Conservation (phyloP, 2,797 vertebrate species). For the Pangasius krempfi region DNA sequence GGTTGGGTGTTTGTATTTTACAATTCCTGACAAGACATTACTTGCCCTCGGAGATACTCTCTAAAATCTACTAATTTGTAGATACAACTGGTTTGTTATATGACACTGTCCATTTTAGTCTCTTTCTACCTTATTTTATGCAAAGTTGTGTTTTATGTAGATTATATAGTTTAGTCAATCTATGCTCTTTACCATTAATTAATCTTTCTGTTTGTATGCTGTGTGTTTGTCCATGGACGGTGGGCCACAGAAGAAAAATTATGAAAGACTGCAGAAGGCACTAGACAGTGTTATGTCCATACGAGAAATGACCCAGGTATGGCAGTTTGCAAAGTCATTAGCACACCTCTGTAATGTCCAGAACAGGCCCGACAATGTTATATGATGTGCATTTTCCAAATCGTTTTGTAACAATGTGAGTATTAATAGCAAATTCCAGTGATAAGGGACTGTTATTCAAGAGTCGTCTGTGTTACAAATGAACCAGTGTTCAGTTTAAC, state of each 20-base stretch:
- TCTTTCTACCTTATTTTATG: not conserved
- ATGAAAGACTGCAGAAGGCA: constrained; percentile 97
- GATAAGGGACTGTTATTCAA: not conserved
- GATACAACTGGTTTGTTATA: not conserved
- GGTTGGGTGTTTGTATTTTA: not conserved
- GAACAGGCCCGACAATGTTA: too few relatives aligned
- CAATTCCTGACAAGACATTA: not conserved
- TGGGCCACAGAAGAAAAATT: constrained; percentile 96
- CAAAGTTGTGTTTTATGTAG: not conserved
- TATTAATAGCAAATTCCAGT: not conserved
- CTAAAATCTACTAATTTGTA: not conserved
- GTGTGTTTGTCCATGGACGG: constrained; percentile 62
- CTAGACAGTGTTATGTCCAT: constrained; percentile 99
- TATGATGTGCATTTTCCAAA: too few relatives aligned
- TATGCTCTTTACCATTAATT: not conserved
- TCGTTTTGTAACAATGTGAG: not conserved
- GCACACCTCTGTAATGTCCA: not conserved
- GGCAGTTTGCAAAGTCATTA: constrained; percentile 1
- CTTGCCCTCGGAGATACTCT: not conserved
- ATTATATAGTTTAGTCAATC: not conserved
- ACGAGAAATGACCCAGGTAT: constrained; percentile 99
- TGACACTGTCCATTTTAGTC: too few relatives aligned
- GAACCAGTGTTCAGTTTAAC: not conserved
- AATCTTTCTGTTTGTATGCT: constrained; percentile 38
- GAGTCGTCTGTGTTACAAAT: not conserved